Base-by-base conservation (phyloP, 2,113 vertebrate genomes). In the Cebus imitator region DNA sequence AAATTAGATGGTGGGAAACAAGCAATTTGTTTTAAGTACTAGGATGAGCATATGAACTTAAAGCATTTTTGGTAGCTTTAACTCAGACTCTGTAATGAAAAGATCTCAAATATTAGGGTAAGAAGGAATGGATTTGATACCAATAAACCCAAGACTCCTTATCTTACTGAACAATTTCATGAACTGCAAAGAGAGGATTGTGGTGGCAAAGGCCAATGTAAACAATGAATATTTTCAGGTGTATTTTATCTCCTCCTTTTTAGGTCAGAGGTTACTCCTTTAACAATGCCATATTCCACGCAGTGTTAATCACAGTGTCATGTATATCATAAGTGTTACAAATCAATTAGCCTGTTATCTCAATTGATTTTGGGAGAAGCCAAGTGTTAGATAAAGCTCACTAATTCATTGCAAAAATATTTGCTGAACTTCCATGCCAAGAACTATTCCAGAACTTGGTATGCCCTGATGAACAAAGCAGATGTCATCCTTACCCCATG, bases 341-440 rank as follows among this genome's bases (percentile, higher is more conserved):
- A 64, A 81, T 81, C 61, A 52, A 61, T 64, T 6, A 55, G 45
- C 82, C 55, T 82, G 18, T 73, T 91, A 50, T 80, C 37, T 86
- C 43, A 61, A 45, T 13, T 90, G 87, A 92, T 68, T 75, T 79
- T 35, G 2, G 16, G 7, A 93, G 70, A 95, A n/a, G 14, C 0
- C 23, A 80, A 40, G 11, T n/a, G 68, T 88, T 94, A 82, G 40
- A 66, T 82, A 86, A 68, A 96, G 50, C 78, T 92, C 43, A 66
- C 66, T 79, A 58, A 85, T 78, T 97, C 37, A 64, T 48, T 94
- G 52, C 3, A 95, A 94, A 90, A 86, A 66, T 68, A 80, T 43
- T 43, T 52, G 13, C 40, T 91, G 55, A 94, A 14, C 27, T 91
- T 96, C 43, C 27, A 94, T 82, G 52, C 73, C 37, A 52, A 95